Evolutionary conservation across 2,888 invertebrate genomes (phyloP).

Genomic region (Apeira syringaria): DNA sequence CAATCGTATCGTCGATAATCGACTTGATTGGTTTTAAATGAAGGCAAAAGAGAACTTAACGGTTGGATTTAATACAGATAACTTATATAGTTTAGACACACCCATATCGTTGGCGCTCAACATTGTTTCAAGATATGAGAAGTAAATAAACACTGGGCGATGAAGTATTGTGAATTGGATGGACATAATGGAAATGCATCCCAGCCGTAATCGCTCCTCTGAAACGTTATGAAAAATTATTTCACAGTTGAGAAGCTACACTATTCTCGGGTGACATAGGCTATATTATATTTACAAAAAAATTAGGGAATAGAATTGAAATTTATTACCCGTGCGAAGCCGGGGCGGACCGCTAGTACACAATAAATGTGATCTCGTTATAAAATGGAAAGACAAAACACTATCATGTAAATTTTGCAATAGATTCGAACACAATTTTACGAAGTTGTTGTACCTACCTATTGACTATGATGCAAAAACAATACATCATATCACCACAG

Average conservation of each 20-base stretch:
- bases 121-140: background rate
- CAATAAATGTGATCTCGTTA: constrained; percentile 7
- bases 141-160: background rate
- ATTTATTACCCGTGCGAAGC: too few species aligned
- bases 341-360: too few species aligned
- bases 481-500: too few species aligned
- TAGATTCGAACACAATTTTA: background rate
- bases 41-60: constrained; percentile 3
- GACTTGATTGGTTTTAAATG: constrained; percentile 5
- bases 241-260: too few species aligned
- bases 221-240: too few species aligned
- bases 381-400: constrained; percentile 7
- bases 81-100: background rate
- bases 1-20: constrained; percentile 8
- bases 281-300: too few species aligned
- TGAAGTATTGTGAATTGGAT: constrained; percentile 4
- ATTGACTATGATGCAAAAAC: too few species aligned
- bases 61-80: background rate
- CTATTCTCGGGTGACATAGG: too few species aligned
- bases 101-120: background rate
- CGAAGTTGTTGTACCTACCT: too few species aligned
- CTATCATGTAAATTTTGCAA: constrained; percentile 4
- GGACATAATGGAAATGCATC: constrained; percentile 15
- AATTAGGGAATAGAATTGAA: too few species aligned
- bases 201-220: constrained; percentile 3